A percentile compares a stretch with the other conserved stretches of the same genome.
These are phyloP conservation scores for Eclectus roratus DNA, from an alignment of 2,113 vertebrate species.

Conservation along the genomic window DNA sequence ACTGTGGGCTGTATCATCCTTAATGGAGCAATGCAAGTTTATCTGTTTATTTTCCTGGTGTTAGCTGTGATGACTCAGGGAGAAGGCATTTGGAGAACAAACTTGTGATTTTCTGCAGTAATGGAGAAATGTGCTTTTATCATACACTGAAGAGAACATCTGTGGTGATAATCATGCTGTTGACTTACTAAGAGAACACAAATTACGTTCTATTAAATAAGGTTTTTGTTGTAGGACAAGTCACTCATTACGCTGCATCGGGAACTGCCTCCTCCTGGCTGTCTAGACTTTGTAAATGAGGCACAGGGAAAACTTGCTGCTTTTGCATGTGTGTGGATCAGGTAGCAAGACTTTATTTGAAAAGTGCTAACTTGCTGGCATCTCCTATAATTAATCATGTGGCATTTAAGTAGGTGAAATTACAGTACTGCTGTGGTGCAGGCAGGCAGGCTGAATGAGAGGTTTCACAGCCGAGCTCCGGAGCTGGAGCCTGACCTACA, in stretches of 20 bases:
- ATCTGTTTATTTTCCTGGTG: not conserved
- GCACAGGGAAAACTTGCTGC: not conserved
- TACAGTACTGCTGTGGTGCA: fast-evolving
- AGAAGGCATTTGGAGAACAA: not conserved
- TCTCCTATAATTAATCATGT: not conserved
- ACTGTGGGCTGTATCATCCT: not conserved
- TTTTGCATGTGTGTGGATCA: fast-evolving
- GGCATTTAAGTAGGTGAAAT: not conserved
- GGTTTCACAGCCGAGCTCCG: not conserved
- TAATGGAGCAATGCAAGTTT: not conserved
- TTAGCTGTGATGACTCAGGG: not conserved
- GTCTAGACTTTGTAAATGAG: not conserved
- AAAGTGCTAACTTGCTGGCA: not conserved
- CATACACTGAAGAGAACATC: not conserved
- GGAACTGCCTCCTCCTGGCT: not conserved
- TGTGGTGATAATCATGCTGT: not conserved
- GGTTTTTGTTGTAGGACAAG: not conserved
- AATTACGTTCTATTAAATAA: not conserved
- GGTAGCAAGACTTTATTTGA: not conserved
- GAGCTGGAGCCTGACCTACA: fast-evolving
- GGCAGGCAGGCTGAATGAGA: not conserved
- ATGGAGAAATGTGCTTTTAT: not conserved
- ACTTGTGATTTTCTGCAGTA: not conserved
- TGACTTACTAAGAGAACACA: not conserved
- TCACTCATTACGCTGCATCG: not conserved